Evolutionary conservation across 2,888 invertebrate species (phyloP), one percentile per base, ranked within the genome.

Genomic region (Neoscelio sp.): DNA sequence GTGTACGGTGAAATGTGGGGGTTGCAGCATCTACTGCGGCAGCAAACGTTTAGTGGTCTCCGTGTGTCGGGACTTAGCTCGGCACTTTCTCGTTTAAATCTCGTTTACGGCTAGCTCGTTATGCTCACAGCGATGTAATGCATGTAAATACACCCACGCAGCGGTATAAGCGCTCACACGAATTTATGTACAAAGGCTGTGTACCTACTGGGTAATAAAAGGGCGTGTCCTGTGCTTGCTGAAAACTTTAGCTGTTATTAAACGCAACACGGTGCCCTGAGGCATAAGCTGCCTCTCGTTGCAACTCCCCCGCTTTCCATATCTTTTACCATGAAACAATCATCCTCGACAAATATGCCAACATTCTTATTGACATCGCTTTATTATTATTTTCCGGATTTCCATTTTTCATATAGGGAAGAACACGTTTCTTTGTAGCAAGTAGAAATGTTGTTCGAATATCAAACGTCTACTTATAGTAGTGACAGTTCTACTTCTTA

Each of bases 81-180:
- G 75, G 58, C 74, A 82, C 80, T 81, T 85, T 82, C 81, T 83
- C 83, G 79, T 78, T 84, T 75, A 80, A 85, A 82, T 81, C 81
- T 81, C 84, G 84, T 83, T 84, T 83, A 81, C 68, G 74, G 76
- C 62, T 60, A 64, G 56, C 71, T 71, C 82, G 75, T 82, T 83
- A 80, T 76, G 77, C 80, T 70, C 78, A 60, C 76, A 58, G 71
- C 54, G 67, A 78, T 54, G 76, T 75, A 82, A 81, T 80, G 82
- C 82, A 82, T 81, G 84, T 82, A 84, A 85, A 85, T 84, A 80
- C 70, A 54, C 46, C 56, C 52, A 54, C 70, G 52, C 67, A 54
- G 54, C 20, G 56, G 67, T 58, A 78, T 78, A 71, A 73, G 65
- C 56, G 54, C 56, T 68, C 58, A 42, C 64, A 68, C 48, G 58